Evolutionary conservation across 1,140 invertebrate genomes (phyloP).

Genomic region (Maconellicoccus hirsutus): DNA sequence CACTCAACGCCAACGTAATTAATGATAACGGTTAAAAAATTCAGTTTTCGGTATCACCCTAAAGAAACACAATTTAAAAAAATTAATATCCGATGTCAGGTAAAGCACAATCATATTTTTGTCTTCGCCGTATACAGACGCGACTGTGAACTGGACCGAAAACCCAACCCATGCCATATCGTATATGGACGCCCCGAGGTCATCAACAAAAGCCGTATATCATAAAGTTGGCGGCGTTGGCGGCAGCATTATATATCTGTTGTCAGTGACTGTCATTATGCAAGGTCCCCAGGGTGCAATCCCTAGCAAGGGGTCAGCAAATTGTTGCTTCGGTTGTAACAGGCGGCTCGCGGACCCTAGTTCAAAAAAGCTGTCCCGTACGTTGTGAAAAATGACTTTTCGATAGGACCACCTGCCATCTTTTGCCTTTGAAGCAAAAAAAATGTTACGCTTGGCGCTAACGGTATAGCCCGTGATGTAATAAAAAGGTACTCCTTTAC

Average conservation of each 20-base stretch:
- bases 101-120: conserved; percentile 9
- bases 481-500: neutral
- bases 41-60: neutral
- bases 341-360: neutral
- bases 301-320: conserved; percentile 14
- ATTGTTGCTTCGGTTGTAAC: conserved; percentile 14
- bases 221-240: conserved; percentile 13
- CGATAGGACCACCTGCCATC: conserved; percentile 19
- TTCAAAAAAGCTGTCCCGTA: conserved; percentile 9
- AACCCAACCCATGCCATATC: neutral
- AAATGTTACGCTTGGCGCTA: conserved; percentile 16
- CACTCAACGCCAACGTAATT: neutral
- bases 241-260: conserved; percentile 11
- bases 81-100: conserved; percentile 8
- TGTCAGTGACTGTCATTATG: conserved; percentile 21
- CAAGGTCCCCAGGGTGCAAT: conserved; percentile 4
- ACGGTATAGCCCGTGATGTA: conserved; percentile 15
- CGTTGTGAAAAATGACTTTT: conserved; percentile 17
- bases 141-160: conserved; percentile 5
- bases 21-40: neutral
- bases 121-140: neutral
- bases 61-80: conserved; percentile 6
- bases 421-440: conserved; percentile 15
- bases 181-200: conserved; percentile 13
- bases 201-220: conserved; percentile 19